These are phyloP conservation scores for Leucopternis melanops DNA, from an alignment of 2,113 vertebrate species.

Conservation along the genomic window DNA sequence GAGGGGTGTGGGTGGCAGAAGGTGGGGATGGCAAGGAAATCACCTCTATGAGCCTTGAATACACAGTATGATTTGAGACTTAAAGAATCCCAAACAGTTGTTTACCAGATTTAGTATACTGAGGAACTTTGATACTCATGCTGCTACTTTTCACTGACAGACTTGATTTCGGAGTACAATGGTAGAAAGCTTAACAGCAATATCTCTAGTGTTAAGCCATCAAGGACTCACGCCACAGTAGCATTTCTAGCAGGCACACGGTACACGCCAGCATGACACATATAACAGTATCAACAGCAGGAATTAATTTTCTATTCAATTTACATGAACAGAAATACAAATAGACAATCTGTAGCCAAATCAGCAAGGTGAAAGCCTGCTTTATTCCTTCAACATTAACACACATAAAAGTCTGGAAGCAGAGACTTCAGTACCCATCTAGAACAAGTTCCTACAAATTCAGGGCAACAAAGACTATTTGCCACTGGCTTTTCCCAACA, in stretches of 20 bases:
- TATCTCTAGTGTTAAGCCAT: not conserved
- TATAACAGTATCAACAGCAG: not conserved
- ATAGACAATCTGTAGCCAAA: not conserved
- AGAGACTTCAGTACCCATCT: not conserved
- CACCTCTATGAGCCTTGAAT: not conserved
- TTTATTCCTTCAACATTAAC: not conserved
- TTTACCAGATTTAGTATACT: not conserved
- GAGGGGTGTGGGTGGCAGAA: not conserved
- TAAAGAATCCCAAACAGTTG: not conserved
- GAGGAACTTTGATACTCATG: not conserved
- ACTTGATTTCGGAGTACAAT: not conserved
- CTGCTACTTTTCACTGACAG: not conserved
- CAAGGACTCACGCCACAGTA: not conserved
- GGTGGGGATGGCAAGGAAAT: not conserved
- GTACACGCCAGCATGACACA: too few species aligned
- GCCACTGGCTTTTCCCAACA: not conserved
- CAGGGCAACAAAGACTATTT: not conserved
- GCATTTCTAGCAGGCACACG: not conserved
- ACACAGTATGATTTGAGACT: not conserved
- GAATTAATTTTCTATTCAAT: not conserved
- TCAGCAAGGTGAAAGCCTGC: not conserved
- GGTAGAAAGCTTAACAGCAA: not conserved
- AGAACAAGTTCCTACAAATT: not conserved
- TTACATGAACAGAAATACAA: not conserved
- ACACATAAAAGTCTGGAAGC: not conserved